phyloP scores from a whole-genome alignment of 2,888 invertebrate genomes.

The Alcis repandata region DNA sequence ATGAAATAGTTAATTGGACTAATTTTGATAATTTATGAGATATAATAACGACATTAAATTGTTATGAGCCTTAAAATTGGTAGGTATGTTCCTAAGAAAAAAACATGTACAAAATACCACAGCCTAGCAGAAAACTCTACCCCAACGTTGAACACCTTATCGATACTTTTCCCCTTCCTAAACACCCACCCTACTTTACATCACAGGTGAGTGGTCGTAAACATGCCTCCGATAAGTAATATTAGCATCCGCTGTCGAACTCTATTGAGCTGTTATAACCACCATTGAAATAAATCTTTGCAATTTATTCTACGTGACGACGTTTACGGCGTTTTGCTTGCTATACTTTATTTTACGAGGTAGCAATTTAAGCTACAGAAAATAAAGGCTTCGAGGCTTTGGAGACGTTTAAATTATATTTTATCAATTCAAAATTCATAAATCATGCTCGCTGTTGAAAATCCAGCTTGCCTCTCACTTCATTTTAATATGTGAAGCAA shows the following conservation, averaged over 20 bases:
- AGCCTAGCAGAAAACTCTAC: no score
- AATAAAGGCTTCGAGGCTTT: not conserved
- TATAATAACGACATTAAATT: no score
- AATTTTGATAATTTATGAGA: no score
- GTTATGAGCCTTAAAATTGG: no score
- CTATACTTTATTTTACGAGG: conserved; percentile 8
- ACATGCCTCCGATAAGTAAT: conserved; percentile 69
- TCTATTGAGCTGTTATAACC: conserved; percentile 45
- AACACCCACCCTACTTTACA: conserved; percentile 47
- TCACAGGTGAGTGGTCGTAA: conserved; percentile 69
- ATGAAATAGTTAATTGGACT: no score
- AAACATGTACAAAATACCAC: not conserved
- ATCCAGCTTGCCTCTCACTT: no score
- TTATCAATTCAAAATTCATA: no score
- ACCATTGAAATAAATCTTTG: conserved; percentile 37
- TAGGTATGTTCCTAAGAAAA: no score
- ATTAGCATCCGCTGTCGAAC: conserved; percentile 60
- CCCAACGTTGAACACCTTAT: conserved; percentile 26
- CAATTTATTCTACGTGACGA: conserved; percentile 23
- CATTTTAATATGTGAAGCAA: not conserved
- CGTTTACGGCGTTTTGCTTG: conserved; percentile 10
- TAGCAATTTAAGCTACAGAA: not conserved
- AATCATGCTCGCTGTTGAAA: no score
- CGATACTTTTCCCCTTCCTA: conserved; percentile 40
- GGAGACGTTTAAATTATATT: no score